Conservation (phyloP, 2,113 vertebrate species). For the Paramisgurnus dabryanus region DNA sequence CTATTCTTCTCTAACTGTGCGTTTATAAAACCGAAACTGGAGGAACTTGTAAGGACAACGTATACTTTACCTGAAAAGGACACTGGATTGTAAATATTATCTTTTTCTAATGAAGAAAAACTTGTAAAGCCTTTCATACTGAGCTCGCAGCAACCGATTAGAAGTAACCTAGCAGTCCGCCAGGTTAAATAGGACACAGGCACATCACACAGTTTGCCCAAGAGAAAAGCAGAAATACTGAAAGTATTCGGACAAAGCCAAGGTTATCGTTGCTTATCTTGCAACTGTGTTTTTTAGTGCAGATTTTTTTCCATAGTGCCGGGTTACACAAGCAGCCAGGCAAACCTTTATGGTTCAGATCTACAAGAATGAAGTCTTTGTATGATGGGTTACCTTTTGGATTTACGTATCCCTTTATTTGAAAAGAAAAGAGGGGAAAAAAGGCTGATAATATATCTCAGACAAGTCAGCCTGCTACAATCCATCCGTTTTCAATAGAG, state of each 20-base stretch:
- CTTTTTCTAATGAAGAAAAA: conserved; percentile 21
- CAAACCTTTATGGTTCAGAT: conserved; percentile 52
- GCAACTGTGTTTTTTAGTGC: conserved; percentile 14
- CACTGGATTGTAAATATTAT: conserved; percentile 55
- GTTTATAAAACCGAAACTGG: conserved; percentile 62
- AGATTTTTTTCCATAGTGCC: conserved; percentile 41
- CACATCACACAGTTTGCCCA: conserved; percentile 23
- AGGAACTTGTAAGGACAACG: conserved; percentile 56
- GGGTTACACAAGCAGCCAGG: conserved; percentile 52
- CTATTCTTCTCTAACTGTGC: conserved; percentile 37
- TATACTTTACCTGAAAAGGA: conserved; percentile 34
- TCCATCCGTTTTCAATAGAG: conserved; percentile 23
- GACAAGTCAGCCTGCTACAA: conserved; percentile 52
- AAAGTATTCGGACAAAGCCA: conserved; percentile 23
- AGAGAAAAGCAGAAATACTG: conserved; percentile 15
- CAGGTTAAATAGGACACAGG: conserved; percentile 17
- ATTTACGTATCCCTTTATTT: conserved; percentile 67
- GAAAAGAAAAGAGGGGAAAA: conserved; percentile 50
- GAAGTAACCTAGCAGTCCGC: conserved; percentile 3
- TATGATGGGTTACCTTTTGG: conserved; percentile 50
- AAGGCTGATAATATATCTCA: conserved; percentile 40
- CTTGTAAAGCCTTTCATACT: conserved; percentile 17
- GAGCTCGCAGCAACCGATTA: conserved; percentile 7
- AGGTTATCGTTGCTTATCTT: conserved; percentile 39
- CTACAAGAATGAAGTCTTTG: conserved; percentile 69